Evolutionary conservation across 2,888 invertebrate species (phyloP).

Genomic region (Aplocera efformata): DNA sequence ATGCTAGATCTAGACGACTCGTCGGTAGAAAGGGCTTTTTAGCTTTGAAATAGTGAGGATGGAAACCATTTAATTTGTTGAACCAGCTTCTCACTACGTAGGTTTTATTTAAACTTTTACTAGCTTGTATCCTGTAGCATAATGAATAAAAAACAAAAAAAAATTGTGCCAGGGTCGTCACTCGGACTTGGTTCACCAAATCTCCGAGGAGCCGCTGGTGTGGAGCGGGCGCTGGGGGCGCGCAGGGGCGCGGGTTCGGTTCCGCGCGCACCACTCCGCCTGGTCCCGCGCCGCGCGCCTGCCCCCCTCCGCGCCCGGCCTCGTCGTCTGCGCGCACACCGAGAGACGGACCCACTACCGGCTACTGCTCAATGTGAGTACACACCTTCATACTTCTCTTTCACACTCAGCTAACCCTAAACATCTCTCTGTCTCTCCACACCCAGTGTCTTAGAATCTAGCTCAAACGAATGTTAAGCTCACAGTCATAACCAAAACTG

Average conservation of each 20-base stretch:
- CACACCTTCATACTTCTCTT: background rate
- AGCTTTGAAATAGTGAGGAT: too few relatives aligned
- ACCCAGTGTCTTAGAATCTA: too few relatives aligned
- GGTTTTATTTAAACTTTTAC: too few relatives aligned
- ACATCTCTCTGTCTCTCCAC: background rate
- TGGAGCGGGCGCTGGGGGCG: slow-evolving; percentile 69
- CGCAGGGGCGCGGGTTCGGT: slow-evolving; percentile 37
- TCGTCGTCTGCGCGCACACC: slow-evolving; percentile 85
- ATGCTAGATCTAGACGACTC: too few relatives aligned
- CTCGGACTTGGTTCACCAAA: slow-evolving; percentile 81
- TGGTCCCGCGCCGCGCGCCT: slow-evolving; percentile 79
- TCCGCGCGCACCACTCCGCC: slow-evolving; percentile 49
- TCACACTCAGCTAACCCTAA: background rate
- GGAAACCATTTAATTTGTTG: too few relatives aligned
- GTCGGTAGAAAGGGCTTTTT: too few relatives aligned
- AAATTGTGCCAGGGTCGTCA: slow-evolving; percentile 79
- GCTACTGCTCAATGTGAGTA: slow-evolving; percentile 82
- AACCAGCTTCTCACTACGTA: too few relatives aligned
- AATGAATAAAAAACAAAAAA: too few relatives aligned
- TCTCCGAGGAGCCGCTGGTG: slow-evolving; percentile 83
- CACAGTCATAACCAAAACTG: too few relatives aligned
- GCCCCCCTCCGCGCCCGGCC: slow-evolving; percentile 87
- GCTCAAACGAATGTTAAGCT: too few relatives aligned
- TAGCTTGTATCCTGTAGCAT: too few relatives aligned
- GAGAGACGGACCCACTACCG: slow-evolving; percentile 87